A percentile compares a stretch with the other conserved stretches of the same genome.
Conservation (phyloP, 2,797 vertebrate species). For the Ibycter americanus region DNA sequence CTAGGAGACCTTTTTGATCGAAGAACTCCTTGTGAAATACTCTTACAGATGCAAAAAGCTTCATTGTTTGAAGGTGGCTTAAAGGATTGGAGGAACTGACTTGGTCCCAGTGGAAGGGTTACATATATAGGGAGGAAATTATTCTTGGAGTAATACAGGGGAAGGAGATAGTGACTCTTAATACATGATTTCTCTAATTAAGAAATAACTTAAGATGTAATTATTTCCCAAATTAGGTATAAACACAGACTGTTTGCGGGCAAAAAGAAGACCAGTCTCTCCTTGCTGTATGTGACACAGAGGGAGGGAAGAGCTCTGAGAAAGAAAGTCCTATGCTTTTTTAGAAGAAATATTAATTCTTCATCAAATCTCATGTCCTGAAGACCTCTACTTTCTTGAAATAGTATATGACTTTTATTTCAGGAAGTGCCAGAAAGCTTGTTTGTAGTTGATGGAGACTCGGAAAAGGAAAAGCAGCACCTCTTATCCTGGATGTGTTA, state of each 20-base stretch:
- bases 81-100: background rate
- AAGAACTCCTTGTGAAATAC: background rate
- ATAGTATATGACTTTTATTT: background rate
- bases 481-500: background rate
- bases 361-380: background rate
- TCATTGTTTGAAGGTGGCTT: background rate
- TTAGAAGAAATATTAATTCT: background rate
- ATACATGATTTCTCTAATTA: background rate
- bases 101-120: background rate
- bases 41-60: background rate
- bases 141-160: background rate
- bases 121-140: background rate
- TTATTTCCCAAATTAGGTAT: background rate
- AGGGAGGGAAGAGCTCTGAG: background rate
- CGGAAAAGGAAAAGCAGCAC: background rate
- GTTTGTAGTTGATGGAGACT: background rate
- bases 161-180: background rate
- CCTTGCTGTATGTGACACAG: background rate
- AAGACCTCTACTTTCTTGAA: background rate
- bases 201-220: background rate
- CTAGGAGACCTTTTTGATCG: background rate
- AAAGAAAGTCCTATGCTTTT: background rate
- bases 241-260: background rate
- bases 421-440: background rate
- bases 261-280: background rate